A percentile compares a stretch with the other conserved stretches of the same genome.
Evolutionary conservation across 2,797 vertebrate species (phyloP).

Genomic region (Alosa sapidissima): DNA sequence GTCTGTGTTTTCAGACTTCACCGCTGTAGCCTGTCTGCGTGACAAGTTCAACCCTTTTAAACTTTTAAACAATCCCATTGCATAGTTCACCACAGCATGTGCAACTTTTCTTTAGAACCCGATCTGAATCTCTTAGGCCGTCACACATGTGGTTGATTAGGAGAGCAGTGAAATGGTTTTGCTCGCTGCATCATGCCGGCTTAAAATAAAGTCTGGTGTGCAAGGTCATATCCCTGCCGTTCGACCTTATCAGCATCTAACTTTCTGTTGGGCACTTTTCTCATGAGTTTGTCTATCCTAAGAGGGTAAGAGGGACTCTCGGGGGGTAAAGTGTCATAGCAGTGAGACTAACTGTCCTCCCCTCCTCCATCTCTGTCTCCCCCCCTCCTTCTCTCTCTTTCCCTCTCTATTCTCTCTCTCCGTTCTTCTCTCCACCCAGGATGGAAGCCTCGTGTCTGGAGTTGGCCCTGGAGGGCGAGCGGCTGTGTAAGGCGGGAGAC

Average conservation of each 20-base stretch:
- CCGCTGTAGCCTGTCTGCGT: not conserved
- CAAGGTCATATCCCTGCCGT: not conserved
- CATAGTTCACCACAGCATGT: not conserved
- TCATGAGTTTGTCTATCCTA: not conserved
- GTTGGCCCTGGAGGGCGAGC: conserved; percentile 92
- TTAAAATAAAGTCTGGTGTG: not conserved
- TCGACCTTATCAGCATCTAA: not conserved
- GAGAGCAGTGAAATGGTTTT: not conserved
- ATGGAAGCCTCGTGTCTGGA: conserved; percentile 98
- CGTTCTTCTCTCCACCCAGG: conserved; percentile 62
- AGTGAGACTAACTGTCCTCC: not conserved
- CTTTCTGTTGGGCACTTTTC: not conserved
- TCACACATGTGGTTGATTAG: not conserved
- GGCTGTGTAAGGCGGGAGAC: conserved; percentile 91
- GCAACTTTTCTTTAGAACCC: not conserved
- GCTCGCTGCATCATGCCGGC: not conserved
- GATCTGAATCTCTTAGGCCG: not conserved
- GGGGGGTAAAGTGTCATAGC: not conserved
- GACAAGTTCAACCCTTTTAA: not conserved
- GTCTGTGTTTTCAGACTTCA: not conserved
- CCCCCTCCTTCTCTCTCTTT: not conserved
- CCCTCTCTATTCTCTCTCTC: not conserved
- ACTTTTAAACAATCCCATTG: not conserved
- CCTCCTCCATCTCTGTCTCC: not conserved
- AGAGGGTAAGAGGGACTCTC: not conserved